These are phyloP conservation scores for Amphiura filiformis DNA, from an alignment of 35 echinoderm and acorn worm species.

Conservation along the genomic window DNA sequence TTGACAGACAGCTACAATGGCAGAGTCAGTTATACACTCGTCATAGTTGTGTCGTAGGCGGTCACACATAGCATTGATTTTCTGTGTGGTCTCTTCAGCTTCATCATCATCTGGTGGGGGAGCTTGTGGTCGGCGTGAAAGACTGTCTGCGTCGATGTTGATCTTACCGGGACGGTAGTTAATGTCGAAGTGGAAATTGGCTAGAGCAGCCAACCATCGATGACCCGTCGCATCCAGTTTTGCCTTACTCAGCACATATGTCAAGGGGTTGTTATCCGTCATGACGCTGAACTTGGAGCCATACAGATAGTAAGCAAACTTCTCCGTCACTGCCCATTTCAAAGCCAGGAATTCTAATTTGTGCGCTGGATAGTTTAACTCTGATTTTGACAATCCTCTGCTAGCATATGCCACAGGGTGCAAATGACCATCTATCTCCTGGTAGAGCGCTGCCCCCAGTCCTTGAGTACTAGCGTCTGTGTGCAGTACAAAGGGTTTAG, in stretches of 20 bases:
- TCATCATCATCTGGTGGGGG: background rate
- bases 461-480: conserved; percentile 62
- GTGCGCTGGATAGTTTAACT: conserved; percentile 38
- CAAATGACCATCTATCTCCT: conserved; percentile 44
- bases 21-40: background rate
- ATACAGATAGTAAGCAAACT: conserved; percentile 48
- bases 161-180: background rate
- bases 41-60: background rate
- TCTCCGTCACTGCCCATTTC: conserved; percentile 32
- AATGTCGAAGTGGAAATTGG: background rate
- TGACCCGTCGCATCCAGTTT: conserved; percentile 26
- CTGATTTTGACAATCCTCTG: conserved; percentile 25
- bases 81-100: background rate
- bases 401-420: conserved; percentile 52
- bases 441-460: conserved; percentile 65
- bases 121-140: background rate
- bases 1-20: background rate
- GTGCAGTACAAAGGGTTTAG: conserved; percentile 57
- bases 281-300: conserved; percentile 35
- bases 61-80: background rate
- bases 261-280: conserved; percentile 23
- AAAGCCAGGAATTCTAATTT: conserved; percentile 62
- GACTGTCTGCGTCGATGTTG: conserved; percentile 11
- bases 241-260: conserved; percentile 1
- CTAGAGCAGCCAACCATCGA: conserved; percentile 13